Evolutionary conservation across 1,140 invertebrate genomes (phyloP).

Genomic region (Pachypeltis micranthus): DNA sequence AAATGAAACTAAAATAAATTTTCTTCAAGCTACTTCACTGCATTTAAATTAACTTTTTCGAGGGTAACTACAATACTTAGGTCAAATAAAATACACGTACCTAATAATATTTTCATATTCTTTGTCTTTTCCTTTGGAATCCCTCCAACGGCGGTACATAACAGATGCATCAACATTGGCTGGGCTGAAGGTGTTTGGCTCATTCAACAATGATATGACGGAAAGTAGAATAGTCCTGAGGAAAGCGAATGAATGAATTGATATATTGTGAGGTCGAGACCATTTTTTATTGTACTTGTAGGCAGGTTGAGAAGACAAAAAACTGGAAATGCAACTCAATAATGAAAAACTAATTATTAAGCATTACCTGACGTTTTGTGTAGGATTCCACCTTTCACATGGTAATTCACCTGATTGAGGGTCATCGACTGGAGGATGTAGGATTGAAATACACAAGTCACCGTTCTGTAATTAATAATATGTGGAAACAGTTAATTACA

Average conservation of each 20-base stretch:
- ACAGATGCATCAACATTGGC: conserved; percentile 99
- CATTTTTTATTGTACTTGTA: too few species aligned
- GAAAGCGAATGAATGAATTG: conserved; percentile 27
- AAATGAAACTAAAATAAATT: too few species aligned
- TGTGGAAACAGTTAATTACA: too few species aligned
- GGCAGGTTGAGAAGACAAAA: too few species aligned
- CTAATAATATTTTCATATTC: conserved; percentile 99
- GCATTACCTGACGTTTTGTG: conserved; percentile 90
- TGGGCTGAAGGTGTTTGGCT: conserved; percentile 98
- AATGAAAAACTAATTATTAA: too few species aligned
- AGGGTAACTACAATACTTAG: too few species aligned
- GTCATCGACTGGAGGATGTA: conserved; percentile 97
- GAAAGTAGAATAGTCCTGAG: conserved; percentile 88
- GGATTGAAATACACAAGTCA: conserved; percentile 97
- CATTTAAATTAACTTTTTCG: too few species aligned
- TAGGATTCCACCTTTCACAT: conserved; percentile 99
- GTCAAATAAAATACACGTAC: conserved; percentile 48
- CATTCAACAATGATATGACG: conserved; percentile 96
- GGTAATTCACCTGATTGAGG: conserved; percentile 97
- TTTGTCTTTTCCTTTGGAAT: conserved; percentile 95
- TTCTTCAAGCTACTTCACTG: too few species aligned
- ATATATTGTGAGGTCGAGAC: neutral
- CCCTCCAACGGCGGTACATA: conserved; percentile 97
- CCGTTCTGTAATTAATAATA: conserved; percentile 62
- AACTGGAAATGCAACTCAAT: too few species aligned